A percentile compares a stretch with the other conserved stretches of the same genome.
Conservation (phyloP, 2,888 invertebrate species). For the Pristionchus fissidentatus region DNA sequence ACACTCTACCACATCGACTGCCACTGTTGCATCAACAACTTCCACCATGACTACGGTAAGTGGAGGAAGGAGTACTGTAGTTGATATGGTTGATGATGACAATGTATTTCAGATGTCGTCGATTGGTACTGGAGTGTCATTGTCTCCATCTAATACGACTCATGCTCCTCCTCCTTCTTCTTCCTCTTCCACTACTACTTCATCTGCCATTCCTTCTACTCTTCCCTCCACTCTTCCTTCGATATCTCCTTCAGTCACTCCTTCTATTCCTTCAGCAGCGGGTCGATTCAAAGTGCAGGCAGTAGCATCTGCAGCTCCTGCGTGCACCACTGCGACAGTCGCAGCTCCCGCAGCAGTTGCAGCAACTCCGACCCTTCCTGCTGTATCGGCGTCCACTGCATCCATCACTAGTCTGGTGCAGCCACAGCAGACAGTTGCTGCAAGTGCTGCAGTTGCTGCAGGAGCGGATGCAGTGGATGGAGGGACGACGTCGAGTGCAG, state of each 20-base stretch:
- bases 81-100: background rate
- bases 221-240: background rate
- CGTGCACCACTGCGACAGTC: background rate
- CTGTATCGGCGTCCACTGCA: constrained; percentile 17
- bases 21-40: background rate
- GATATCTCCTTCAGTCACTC: background rate
- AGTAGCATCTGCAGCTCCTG: background rate
- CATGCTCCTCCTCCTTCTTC: constrained; percentile 6
- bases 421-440: background rate
- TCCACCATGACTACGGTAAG: constrained; percentile 18
- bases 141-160: constrained; percentile 1
- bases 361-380: background rate
- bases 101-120: constrained; percentile 19
- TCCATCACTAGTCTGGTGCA: constrained; percentile 32
- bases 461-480: constrained; percentile 49
- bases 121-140: background rate
- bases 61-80: background rate
- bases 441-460: background rate
- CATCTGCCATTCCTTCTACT: background rate
- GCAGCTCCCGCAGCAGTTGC: constrained; percentile 1
- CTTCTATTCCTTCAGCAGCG: background rate
- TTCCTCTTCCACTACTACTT: background rate
- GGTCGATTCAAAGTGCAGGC: constrained; percentile 56
- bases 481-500: constrained; percentile 54
- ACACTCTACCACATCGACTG: background rate